phyloP scores from a whole-genome alignment of 2,888 invertebrate species.

The Eilema caniola region DNA sequence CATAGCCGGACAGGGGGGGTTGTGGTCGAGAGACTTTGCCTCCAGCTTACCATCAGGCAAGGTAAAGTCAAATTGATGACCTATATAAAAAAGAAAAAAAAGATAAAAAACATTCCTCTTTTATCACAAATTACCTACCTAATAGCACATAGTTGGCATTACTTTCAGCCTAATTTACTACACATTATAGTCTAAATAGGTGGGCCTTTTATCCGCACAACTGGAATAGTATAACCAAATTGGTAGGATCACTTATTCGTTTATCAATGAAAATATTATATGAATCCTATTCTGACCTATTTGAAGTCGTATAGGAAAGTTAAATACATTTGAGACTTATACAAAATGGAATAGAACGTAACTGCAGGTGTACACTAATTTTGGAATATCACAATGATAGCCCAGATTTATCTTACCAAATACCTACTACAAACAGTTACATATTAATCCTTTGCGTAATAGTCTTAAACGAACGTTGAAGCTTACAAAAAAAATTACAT shows the following conservation, averaged over 20 bases:
- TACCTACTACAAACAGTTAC: neutral
- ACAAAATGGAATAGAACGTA: neutral
- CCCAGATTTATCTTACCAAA: neutral
- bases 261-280: too few species aligned
- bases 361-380: neutral
- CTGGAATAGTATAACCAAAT: too few species aligned
- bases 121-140: too few species aligned
- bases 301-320: neutral
- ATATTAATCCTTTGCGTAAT: neutral
- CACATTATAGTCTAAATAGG: neutral
- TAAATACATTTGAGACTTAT: neutral
- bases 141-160: too few species aligned
- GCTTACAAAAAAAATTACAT: constrained; percentile 18
- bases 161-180: too few species aligned
- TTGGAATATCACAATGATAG: neutral
- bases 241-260: too few species aligned
- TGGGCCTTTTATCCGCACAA: neutral
- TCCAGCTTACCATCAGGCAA: too few species aligned
- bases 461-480: neutral
- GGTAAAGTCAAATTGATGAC: too few species aligned
- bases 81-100: too few species aligned
- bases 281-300: neutral
- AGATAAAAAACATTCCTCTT: neutral
- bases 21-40: too few species aligned
- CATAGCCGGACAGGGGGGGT: too few species aligned